Conservation (phyloP, 2,888 invertebrate genomes). For the Idaea aversata region DNA sequence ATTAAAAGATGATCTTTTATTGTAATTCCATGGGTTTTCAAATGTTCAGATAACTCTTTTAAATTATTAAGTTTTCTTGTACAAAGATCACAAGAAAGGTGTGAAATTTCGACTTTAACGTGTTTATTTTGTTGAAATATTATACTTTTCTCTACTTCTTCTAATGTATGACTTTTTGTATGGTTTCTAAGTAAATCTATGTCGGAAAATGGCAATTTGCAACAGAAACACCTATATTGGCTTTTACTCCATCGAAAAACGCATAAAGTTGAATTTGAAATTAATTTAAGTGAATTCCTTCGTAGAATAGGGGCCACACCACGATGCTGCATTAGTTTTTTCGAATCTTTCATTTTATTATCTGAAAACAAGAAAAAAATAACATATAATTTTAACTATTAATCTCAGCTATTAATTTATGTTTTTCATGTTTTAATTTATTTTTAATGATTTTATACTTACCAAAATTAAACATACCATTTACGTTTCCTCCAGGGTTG, state of each 20-base stretch:
- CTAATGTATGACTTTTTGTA: constrained; percentile 43
- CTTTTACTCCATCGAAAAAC: constrained; percentile 71
- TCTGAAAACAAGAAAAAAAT: background rate
- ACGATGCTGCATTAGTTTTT: constrained; percentile 49
- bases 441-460: no score
- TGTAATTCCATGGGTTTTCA: constrained; percentile 42
- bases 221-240: constrained; percentile 63
- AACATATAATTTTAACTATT: no score
- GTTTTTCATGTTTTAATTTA: no score
- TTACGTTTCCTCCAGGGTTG: no score
- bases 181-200: constrained; percentile 51
- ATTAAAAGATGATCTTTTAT: constrained; percentile 57
- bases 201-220: constrained; percentile 60
- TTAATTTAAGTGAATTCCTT: constrained; percentile 75
- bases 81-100: constrained; percentile 57
- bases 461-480: no score
- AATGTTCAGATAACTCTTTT: constrained; percentile 42
- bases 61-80: constrained; percentile 34
- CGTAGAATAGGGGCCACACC: constrained; percentile 52
- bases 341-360: background rate
- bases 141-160: constrained; percentile 58
- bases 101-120: constrained; percentile 64
- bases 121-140: constrained; percentile 59
- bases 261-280: constrained; percentile 58
- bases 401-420: no score